Conservation (phyloP, 1,140 invertebrate species). For the Gerris buenoi region DNA sequence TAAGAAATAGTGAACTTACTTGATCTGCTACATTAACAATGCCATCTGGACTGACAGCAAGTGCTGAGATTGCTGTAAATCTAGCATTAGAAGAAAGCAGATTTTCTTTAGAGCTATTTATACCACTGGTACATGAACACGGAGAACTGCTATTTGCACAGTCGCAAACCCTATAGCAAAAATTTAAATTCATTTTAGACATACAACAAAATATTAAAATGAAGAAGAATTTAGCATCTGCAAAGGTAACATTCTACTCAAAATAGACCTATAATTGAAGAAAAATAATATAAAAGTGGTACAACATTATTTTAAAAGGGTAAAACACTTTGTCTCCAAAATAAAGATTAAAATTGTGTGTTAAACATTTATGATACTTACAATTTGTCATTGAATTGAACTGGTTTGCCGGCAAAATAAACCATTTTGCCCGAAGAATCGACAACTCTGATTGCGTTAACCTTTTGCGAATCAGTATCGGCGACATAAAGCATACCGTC, state of each 20-base stretch:
- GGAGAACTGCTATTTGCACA: slow-evolving; percentile 25
- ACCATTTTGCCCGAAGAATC: slow-evolving; percentile 69
- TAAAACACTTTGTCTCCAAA: no score
- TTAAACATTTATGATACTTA: no score
- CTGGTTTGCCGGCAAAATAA: slow-evolving; percentile 61
- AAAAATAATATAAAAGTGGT: no score
- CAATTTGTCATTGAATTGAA: slow-evolving; percentile 26
- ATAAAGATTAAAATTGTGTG: no score
- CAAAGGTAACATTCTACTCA: no score
- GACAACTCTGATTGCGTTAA: slow-evolving; percentile 73
- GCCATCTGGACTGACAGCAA: slow-evolving; percentile 85
- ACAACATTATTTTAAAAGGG: no score
- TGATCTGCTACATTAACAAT: slow-evolving; percentile 86
- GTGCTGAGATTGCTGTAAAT: slow-evolving; percentile 77
- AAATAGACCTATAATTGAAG: no score
- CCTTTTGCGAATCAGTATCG: slow-evolving; percentile 75
- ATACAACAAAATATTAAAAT: no score
- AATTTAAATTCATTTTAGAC: slow-evolving; percentile 1
- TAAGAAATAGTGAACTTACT: slow-evolving; percentile 26
- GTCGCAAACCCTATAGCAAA: slow-evolving; percentile 21
- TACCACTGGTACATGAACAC: slow-evolving; percentile 24
- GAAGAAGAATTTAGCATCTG: no score
- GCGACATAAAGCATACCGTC: slow-evolving; percentile 86
- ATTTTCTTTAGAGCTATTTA: slow-evolving; percentile 39
- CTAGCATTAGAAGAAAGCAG: slow-evolving; percentile 76